phyloP scores from a whole-genome alignment of 1,140 invertebrate species.

The Neodiprion virginianus region DNA sequence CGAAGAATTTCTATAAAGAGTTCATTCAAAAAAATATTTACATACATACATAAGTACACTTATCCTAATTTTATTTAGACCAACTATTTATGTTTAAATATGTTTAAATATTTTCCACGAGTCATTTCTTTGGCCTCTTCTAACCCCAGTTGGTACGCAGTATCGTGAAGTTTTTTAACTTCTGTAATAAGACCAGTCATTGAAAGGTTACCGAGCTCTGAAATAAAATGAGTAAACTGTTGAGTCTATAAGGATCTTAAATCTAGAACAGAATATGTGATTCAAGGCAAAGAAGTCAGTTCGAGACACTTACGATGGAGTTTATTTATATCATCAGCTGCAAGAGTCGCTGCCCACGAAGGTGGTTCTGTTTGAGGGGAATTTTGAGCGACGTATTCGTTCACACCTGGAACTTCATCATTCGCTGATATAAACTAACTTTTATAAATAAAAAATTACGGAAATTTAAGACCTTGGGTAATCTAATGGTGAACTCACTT shows the following conservation, averaged over 20 bases:
- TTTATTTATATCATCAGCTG: conserved; percentile 56
- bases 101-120: conserved; percentile 91
- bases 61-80: neutral
- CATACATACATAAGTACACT: neutral
- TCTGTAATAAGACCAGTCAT: conserved; percentile 85
- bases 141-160: conserved; percentile 90
- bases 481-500: conserved; percentile 68
- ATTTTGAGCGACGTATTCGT: conserved; percentile 61
- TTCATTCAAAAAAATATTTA: neutral
- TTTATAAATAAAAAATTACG: conserved; percentile 24
- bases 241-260: neutral
- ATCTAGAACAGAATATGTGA: too few species aligned
- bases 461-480: neutral
- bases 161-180: conserved; percentile 91
- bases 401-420: conserved; percentile 62
- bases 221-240: conserved; percentile 45
- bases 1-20: neutral
- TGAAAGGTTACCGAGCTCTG: conserved; percentile 83
- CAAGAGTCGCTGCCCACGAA: conserved; percentile 50
- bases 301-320: conserved; percentile 51
- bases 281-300: neutral
- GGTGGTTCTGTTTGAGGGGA: conserved; percentile 48
- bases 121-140: conserved; percentile 98
- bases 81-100: conserved; percentile 67
- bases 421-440: conserved; percentile 45